Percentiles rank a stretch among this genome's conserved stretches.
Evolutionary conservation across 1,140 invertebrate genomes (phyloP).

Genomic region (Pinna nobilis): DNA sequence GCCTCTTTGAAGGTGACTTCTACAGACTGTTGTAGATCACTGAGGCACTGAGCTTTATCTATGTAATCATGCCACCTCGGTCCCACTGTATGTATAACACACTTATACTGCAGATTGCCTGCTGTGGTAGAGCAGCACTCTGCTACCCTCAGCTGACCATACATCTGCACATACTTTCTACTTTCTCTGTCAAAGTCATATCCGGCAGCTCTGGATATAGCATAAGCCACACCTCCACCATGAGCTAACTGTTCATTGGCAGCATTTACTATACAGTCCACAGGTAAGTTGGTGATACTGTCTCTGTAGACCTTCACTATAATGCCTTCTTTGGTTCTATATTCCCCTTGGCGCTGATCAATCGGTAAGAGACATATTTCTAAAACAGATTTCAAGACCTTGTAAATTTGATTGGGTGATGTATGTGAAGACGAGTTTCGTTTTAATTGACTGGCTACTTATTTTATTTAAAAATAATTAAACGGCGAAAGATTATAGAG

Average conservation of each 20-base stretch:
- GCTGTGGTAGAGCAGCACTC: conserved; percentile 46
- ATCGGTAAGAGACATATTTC: too few species aligned
- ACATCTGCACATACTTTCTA: conserved; percentile 35
- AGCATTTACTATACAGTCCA: conserved; percentile 94
- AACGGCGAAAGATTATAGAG: too few species aligned
- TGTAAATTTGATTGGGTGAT: too few species aligned
- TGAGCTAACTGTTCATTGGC: conserved; percentile 87
- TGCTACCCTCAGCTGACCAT: conserved; percentile 44
- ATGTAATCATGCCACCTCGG: conserved; percentile 43
- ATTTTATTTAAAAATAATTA: too few species aligned
- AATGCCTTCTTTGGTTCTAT: conserved; percentile 26
- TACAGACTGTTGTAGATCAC: conserved; percentile 9
- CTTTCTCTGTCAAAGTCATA: conserved; percentile 44
- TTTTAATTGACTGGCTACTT: too few species aligned
- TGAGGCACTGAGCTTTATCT: conserved; percentile 19
- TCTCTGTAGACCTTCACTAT: conserved; percentile 74
- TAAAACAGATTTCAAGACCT: too few species aligned
- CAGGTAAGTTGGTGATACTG: conserved; percentile 88
- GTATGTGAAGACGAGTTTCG: too few species aligned
- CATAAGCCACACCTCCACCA: conserved; percentile 90
- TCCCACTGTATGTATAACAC: conserved; percentile 57
- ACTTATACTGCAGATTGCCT: conserved; percentile 47
- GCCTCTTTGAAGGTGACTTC: conserved; percentile 14
- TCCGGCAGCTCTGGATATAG: conserved; percentile 78
- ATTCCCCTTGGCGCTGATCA: too few species aligned